Evolutionary conservation across 2,797 vertebrate species (phyloP).

Genomic region (Eutrigla gurnardus): DNA sequence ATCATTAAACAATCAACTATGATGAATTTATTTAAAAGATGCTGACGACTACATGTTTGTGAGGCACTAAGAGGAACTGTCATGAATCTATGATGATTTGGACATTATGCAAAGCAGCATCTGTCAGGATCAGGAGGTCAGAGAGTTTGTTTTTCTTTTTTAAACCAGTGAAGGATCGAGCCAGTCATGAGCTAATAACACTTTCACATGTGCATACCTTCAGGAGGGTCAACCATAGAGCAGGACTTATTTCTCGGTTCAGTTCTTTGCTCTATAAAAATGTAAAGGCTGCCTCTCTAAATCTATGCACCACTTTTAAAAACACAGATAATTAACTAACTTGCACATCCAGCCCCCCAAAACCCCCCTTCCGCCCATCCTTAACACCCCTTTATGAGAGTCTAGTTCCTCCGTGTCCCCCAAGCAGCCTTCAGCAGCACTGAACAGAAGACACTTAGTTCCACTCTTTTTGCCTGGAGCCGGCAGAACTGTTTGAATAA

Average conservation of each 20-base stretch:
- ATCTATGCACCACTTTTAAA: constrained; percentile 3
- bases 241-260: background rate
- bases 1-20: background rate
- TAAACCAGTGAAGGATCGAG: background rate
- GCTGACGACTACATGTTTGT: background rate
- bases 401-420: constrained; percentile 12
- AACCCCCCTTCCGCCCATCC: no score
- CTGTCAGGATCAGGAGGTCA: background rate
- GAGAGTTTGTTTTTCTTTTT: background rate
- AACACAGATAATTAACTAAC: constrained; percentile 15
- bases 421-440: constrained; percentile 36
- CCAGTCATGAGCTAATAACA: no score
- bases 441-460: constrained; percentile 51
- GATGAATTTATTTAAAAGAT: background rate
- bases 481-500: constrained; percentile 43
- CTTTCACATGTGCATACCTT: background rate
- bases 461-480: constrained; percentile 38
- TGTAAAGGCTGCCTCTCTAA: background rate
- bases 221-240: background rate
- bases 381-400: constrained; percentile 18
- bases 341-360: constrained; percentile 1
- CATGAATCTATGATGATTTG: background rate
- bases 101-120: background rate
- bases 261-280: background rate
- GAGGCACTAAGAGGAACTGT: background rate